Base-by-base conservation (phyloP, 2,888 invertebrate genomes). In the Lasius platythorax region DNA sequence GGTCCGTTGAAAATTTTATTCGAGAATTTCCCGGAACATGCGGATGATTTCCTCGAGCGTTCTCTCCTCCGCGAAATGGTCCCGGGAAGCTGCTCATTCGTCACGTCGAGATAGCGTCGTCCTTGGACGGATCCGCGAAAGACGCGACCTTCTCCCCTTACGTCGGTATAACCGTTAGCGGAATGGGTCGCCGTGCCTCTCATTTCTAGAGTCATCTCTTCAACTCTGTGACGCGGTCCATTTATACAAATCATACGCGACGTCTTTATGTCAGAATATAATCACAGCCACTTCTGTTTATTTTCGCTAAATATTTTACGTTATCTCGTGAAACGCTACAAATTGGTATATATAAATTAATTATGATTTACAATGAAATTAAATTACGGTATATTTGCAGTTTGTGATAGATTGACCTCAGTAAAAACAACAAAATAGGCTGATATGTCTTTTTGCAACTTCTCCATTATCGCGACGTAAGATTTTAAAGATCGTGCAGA, bases 231-330 rank as follows among this genome's bases (percentile, higher is more conserved):
- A 67, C 84, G 83, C 61, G 83, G 84, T 87, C 91, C 91, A 93
- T 93, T 93, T 93, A 93, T 93, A 93, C 91, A 91, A 93, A 93
- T 93, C 91, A 89, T 88, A 90, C 89, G 88, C 85, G 88, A 87
- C 75, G 83, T 58, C 85, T 87, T 72, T 84, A 85, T 82, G 85
- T 90, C 81, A 88, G 88, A 91, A 90, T 83, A 88, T 81, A 73
- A 81, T 78, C 46, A 61, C 56, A 33, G 15, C 11, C 33, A 33
- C 28, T 46, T 43, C 33, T 15, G 70, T 43, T 61, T 33, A 37
- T 56, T 78, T 78, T 70, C n/a, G 46, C 46, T 2, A 61, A 73
- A 63, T 46, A 61, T 61, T 61, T 72, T 37, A 43, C 33, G 30
- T 70, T 61, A 73, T 73, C 18, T 28, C 46, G 15, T 30, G 15